Percentiles rank a stretch among this genome's conserved stretches.
Evolutionary conservation across 2,888 invertebrate species (phyloP).

Genomic region (Thecophora atra): DNA sequence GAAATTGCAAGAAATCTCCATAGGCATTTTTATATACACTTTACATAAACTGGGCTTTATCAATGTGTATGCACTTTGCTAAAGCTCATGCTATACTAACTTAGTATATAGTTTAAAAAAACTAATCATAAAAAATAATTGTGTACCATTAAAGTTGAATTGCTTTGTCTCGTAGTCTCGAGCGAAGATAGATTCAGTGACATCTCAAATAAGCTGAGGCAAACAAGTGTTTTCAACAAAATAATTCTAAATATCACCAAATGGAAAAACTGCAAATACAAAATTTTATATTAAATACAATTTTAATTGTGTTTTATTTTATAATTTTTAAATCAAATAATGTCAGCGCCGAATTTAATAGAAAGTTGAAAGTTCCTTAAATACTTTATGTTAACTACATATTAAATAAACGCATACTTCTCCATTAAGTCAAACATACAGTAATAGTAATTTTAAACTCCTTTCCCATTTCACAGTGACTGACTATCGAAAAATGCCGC

Average conservation of each 20-base stretch:
- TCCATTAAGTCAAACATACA: not conserved
- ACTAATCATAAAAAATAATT: no score
- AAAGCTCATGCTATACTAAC: no score
- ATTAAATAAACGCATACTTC: not conserved
- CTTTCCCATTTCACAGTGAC: conserved; percentile 48
- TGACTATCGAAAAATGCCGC: conserved; percentile 54
- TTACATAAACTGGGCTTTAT: no score
- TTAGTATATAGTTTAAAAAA: no score
- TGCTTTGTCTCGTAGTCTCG: no score
- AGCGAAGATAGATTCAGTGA: conserved; percentile 1
- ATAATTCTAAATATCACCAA: not conserved
- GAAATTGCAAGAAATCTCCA: no score
- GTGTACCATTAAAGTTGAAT: no score
- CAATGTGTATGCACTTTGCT: no score
- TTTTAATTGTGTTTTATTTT: not conserved
- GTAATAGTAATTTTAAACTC: not conserved
- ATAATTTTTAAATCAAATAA: not conserved
- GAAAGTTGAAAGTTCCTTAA: not conserved
- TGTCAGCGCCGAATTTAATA: conserved; percentile 10
- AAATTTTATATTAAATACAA: not conserved
- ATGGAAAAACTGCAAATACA: not conserved
- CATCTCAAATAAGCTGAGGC: conserved; percentile 5
- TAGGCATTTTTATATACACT: no score
- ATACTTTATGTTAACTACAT: no score
- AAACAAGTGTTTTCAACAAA: conserved; percentile 8